These are phyloP conservation scores for Horisme vitalbata DNA, from an alignment of 2,888 invertebrate species.

Conservation along the genomic window DNA sequence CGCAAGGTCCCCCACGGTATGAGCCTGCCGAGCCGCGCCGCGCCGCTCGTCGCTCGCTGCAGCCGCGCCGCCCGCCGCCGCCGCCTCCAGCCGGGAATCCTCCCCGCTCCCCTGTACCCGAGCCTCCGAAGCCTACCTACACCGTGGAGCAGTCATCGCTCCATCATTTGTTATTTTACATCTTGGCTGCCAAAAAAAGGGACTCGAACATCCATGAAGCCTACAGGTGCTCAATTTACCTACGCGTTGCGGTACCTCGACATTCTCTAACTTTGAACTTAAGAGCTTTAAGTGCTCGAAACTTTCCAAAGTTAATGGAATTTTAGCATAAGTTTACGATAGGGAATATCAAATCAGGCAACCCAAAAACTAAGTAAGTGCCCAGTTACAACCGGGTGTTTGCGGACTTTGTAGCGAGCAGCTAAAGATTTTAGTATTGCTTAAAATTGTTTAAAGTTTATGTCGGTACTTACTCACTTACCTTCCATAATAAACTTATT, in stretches of 20 bases:
- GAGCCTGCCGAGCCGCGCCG: too few relatives aligned
- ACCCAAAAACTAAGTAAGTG: slow-evolving; percentile 18
- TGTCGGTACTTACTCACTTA: too few relatives aligned
- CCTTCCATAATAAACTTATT: too few relatives aligned
- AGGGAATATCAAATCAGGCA: slow-evolving; percentile 31
- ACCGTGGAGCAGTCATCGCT: slow-evolving; percentile 57
- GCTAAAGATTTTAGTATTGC: too few relatives aligned
- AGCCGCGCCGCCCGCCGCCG: slow-evolving; percentile 50
- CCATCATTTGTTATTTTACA: slow-evolving; percentile 63
- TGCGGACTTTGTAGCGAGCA: slow-evolving; percentile 5
- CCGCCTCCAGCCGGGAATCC: slow-evolving; percentile 45
- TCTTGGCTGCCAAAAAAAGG: too few relatives aligned
- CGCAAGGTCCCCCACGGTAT: slow-evolving; percentile 63
- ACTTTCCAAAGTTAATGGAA: slow-evolving; percentile 35
- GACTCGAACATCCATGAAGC: slow-evolving; percentile 5
- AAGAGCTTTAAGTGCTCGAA: slow-evolving; percentile 31
- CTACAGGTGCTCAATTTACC: slow-evolving; percentile 32
- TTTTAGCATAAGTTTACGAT: slow-evolving; percentile 31
- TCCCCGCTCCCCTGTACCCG: slow-evolving; percentile 42
- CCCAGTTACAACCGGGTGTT: slow-evolving; percentile 8
- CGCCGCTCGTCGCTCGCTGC: slow-evolving; percentile 24
- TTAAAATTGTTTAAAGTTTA: too few relatives aligned
- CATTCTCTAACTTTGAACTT: slow-evolving; percentile 23
- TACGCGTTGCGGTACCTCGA: slow-evolving; percentile 7
- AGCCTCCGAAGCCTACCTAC: slow-evolving; percentile 38